Percentiles rank a stretch among this genome's conserved stretches.
phyloP scores from a whole-genome alignment of 2,797 vertebrate genomes.

The Bovichtus variegatus region DNA sequence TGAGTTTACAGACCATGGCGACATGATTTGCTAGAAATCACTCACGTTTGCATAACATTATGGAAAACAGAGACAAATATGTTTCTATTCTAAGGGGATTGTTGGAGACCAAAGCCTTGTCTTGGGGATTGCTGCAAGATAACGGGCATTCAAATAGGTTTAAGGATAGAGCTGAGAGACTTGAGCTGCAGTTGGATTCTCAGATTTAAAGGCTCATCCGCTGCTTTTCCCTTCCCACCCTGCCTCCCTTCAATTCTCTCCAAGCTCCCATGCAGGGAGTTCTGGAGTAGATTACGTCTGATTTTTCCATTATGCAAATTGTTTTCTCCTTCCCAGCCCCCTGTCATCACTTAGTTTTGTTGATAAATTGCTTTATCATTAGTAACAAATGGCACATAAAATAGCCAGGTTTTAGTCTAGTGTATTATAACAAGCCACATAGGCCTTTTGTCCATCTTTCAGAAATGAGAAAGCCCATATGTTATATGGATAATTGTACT shows the following conservation, averaged over 20 bases:
- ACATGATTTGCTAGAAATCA: neutral
- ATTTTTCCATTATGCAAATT: conserved; percentile 82
- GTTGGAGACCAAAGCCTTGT: conserved; percentile 48
- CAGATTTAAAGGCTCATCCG: conserved; percentile 66
- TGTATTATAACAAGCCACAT: conserved; percentile 17
- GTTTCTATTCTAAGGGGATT: conserved; percentile 45
- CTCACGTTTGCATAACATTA: conserved; percentile 9
- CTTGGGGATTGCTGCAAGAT: conserved; percentile 53
- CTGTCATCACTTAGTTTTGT: conserved; percentile 50
- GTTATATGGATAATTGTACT: conserved; percentile 3
- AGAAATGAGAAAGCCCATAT: conserved; percentile 13
- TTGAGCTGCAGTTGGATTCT: conserved; percentile 45
- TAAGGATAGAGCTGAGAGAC: conserved; percentile 57
- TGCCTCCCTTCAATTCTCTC: conserved; percentile 23
- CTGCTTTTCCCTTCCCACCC: conserved; percentile 19
- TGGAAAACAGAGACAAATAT: conserved; percentile 23
- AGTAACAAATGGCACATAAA: conserved; percentile 39
- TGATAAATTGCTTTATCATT: conserved; percentile 52
- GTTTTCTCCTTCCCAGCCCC: conserved; percentile 58
- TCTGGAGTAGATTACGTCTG: conserved; percentile 71
- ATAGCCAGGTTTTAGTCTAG: conserved; percentile 33
- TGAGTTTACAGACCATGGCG: neutral
- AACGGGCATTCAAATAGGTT: conserved; percentile 64
- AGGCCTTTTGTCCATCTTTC: conserved; percentile 11
- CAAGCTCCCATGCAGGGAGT: conserved; percentile 42